phyloP scores from a whole-genome alignment of 2,888 invertebrate genomes.

The Morinoia aosen region DNA sequence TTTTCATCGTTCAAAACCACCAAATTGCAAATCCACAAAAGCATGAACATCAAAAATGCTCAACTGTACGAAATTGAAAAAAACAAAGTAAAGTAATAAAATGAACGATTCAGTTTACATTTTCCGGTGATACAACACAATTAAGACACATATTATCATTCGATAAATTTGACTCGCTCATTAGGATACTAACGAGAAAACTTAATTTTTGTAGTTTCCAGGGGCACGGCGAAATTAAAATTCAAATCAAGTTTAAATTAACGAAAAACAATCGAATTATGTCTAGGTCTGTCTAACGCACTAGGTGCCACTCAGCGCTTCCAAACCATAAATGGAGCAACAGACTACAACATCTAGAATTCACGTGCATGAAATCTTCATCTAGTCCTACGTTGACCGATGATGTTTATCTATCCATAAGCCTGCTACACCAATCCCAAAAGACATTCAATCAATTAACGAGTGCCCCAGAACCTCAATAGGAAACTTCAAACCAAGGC shows the following conservation, averaged over 20 bases:
- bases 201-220: too few relatives aligned
- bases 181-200: too few relatives aligned
- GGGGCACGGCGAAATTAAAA: not conserved
- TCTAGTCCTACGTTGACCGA: too few relatives aligned
- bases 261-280: not conserved
- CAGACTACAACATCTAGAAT: too few relatives aligned
- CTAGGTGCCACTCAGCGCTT: not conserved
- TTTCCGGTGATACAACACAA: not conserved
- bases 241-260: not conserved
- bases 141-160: too few relatives aligned
- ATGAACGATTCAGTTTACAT: too few relatives aligned
- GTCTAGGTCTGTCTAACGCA: not conserved
- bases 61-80: not conserved
- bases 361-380: too few relatives aligned
- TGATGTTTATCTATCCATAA: too few relatives aligned
- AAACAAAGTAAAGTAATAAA: too few relatives aligned
- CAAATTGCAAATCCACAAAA: not conserved
- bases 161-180: too few relatives aligned
- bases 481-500: not conserved
- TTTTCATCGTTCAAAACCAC: not conserved
- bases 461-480: not conserved
- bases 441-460: not conserved
- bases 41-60: not conserved
- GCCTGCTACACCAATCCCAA: not conserved
- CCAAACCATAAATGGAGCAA: not conserved